Conservation (phyloP, 2,113 vertebrate species). For the Orcinus orca region DNA sequence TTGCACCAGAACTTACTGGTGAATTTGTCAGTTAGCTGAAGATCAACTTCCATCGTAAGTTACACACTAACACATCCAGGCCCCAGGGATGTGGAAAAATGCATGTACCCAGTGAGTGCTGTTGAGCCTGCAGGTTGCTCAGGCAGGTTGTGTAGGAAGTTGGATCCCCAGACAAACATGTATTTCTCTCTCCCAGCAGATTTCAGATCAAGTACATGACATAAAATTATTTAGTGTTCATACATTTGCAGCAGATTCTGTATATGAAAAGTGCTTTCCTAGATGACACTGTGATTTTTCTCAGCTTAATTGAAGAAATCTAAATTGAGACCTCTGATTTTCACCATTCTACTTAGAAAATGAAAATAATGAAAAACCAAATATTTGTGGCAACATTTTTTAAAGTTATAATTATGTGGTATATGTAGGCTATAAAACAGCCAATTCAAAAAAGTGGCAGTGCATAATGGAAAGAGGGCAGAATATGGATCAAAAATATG, state of each 20-base stretch:
- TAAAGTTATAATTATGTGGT: not conserved
- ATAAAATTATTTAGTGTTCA: not conserved
- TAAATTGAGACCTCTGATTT: not conserved
- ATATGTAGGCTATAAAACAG: not conserved
- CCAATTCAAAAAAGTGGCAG: not conserved
- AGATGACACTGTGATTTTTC: not conserved
- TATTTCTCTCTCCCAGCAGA: not conserved
- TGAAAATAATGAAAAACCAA: not conserved
- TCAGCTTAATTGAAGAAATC: not conserved
- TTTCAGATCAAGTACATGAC: not conserved
- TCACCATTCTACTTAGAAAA: not conserved
- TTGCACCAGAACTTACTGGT: not conserved
- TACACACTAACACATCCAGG: not conserved
- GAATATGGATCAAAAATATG: not conserved
- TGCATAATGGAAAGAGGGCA: not conserved
- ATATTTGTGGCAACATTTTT: not conserved
- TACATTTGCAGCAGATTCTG: not conserved
- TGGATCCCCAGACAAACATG: not conserved
- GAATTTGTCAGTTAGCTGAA: constrained; percentile 27
- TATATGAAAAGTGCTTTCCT: not conserved
- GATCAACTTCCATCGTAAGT: not conserved
- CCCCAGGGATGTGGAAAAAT: not conserved
- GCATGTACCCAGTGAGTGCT: not conserved
- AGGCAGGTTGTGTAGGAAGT: not conserved
- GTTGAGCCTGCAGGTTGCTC: not conserved